These are phyloP conservation scores for Nothoprocta perdicaria DNA, from an alignment of 2,113 vertebrate genomes.

Conservation along the genomic window DNA sequence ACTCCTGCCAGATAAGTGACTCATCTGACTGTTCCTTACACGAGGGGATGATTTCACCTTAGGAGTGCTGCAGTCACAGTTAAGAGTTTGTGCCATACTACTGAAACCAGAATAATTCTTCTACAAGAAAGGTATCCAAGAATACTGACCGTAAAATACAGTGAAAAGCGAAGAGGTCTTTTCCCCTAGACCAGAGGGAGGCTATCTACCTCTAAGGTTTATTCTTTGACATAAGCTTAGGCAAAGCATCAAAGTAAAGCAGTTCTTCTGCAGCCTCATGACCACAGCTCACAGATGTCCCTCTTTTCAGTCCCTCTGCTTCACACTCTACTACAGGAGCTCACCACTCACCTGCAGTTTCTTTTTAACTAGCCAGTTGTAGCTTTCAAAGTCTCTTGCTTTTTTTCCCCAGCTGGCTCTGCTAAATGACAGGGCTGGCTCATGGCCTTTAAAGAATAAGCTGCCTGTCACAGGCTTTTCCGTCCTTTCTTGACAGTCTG, in stretches of 20 bases:
- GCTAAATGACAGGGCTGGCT: conserved; percentile 37
- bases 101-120: neutral
- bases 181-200: neutral
- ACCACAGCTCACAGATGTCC: neutral
- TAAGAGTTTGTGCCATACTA: neutral
- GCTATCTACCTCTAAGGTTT: conserved; percentile 15
- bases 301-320: conserved; percentile 33
- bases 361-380: conserved; percentile 39
- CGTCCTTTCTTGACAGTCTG: neutral
- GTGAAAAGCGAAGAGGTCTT: neutral
- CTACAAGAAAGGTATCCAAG: neutral
- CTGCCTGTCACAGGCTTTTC: neutral
- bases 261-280: neutral
- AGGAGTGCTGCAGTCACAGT: conserved; percentile 17
- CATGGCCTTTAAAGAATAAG: conserved; percentile 23
- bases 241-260: conserved; percentile 54
- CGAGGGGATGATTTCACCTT: neutral
- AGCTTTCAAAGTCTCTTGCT: conserved; percentile 44
- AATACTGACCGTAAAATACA: neutral
- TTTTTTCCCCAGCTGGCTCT: conserved; percentile 48
- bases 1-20: neutral
- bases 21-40: conserved; percentile 13
- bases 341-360: conserved; percentile 14
- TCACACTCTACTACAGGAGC: neutral
- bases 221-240: conserved; percentile 43